Base-by-base conservation (phyloP, 2,113 vertebrate genomes). In the Gorilla gorilla region DNA sequence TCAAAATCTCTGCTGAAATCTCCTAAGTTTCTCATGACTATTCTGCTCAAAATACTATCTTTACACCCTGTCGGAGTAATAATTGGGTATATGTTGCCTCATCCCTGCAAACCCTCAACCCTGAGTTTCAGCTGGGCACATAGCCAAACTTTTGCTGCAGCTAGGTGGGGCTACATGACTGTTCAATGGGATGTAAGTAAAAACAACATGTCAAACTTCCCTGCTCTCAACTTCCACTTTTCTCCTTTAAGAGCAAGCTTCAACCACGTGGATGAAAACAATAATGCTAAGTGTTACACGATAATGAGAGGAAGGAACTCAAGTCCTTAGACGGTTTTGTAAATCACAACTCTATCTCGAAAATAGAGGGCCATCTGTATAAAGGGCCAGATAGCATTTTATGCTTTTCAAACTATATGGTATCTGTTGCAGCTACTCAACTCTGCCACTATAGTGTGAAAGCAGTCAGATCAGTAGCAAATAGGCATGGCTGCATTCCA, bases 31-130 rank as follows among this genome's bases (percentile, higher is more conserved):
- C 61, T 45, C 35, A 61, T 12, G 0, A 80, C 45, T 79, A 79
- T 3, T 18, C 2, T 79, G 48, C 25, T 90, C n/a, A 97, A 96
- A 96, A 80, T 66, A 93, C 52, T 57, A 73, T 30, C 52, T 90
- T 76, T 35, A 89, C 6, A 92, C 14, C 66, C 38, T 93, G 17
- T 75, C 66, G 64, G 32, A 45, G 12, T 72, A 86, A 80, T 12
- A 73, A 20, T 76, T 84, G 27, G 35, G 35, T 75, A 30, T 52
- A 45, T 55, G 17, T 18, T 92, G 52, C 8, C n/a, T 92, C 59
- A 82, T 70, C 43, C 4, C 45, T 18, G 9, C 35, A 93, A 92
- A 95, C 23, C 35, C 35, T 86, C 35, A 32, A 72, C 2, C 11
- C 35, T 35, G 45, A 90, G 48, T 96, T 95, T 90, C 78, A 94